A percentile compares a stretch with the other conserved stretches of the same genome.
These are phyloP conservation scores for Tenualosa thibaudeaui DNA, from an alignment of 2,797 vertebrate genomes.

Conservation along the genomic window DNA sequence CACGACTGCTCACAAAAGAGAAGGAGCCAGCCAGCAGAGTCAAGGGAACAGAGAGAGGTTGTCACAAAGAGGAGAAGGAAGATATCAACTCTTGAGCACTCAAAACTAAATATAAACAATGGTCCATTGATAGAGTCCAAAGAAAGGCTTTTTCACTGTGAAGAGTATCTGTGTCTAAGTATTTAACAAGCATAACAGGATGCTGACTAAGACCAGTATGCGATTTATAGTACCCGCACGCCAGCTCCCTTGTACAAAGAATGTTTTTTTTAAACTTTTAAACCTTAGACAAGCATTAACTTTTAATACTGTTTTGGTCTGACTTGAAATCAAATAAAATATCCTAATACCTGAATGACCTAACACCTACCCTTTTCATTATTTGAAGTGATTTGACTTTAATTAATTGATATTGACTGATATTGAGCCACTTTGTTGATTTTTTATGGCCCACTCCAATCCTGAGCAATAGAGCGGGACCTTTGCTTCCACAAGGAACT, in stretches of 20 bases:
- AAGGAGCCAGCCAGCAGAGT: slow-evolving; percentile 7
- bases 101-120: background rate
- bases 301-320: background rate
- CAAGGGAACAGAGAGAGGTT: background rate
- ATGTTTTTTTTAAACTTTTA: background rate
- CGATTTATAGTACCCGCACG: background rate
- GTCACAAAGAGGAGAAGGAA: slow-evolving; percentile 1
- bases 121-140: background rate
- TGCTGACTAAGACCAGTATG: background rate
- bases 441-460: background rate
- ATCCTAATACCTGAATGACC: too few species aligned
- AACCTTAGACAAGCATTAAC: background rate
- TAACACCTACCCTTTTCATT: too few species aligned
- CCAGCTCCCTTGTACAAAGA: background rate
- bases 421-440: too few species aligned
- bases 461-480: background rate
- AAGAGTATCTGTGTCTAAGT: background rate
- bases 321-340: background rate
- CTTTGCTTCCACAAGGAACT: background rate
- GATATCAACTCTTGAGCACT: background rate
- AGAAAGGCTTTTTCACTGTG: background rate
- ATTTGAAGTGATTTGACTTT: too few species aligned
- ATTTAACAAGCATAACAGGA: background rate
- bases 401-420: too few species aligned
- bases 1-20: slow-evolving; percentile 16